Evolutionary conservation across 2,797 vertebrate genomes (phyloP).

Genomic region (Rhodeus uyekii): DNA sequence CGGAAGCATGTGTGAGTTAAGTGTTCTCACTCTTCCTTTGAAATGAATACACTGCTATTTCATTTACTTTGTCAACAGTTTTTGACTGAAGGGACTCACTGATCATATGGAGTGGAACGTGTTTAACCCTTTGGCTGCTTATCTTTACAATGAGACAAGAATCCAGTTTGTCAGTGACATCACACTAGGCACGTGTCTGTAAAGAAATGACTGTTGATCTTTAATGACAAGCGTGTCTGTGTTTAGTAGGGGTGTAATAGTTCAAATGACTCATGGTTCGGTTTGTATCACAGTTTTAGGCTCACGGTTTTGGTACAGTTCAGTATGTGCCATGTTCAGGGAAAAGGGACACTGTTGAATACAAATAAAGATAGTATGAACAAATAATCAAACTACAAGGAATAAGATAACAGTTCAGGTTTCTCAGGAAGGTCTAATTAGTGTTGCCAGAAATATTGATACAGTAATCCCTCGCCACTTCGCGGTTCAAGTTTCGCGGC

Average conservation of each 20-base stretch:
- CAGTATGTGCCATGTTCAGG: not conserved
- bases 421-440: too few species aligned
- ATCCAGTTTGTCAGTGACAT: not conserved
- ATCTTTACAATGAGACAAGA: not conserved
- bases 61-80: slow-evolving; percentile 12
- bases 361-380: not conserved
- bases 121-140: not conserved
- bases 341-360: not conserved
- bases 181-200: not conserved
- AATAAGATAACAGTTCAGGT: not conserved
- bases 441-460: too few species aligned
- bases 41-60: slow-evolving; percentile 21
- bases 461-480: too few species aligned
- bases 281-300: not conserved
- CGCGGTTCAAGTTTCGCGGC: too few species aligned
- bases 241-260: not conserved
- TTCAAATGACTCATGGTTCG: not conserved
- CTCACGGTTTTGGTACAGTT: not conserved
- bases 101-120: not conserved
- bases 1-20: slow-evolving; percentile 7
- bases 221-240: not conserved
- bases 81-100: slow-evolving; percentile 14
- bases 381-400: not conserved
- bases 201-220: not conserved
- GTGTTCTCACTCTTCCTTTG: not conserved